A percentile compares a stretch with the other conserved stretches of the same genome.
These are phyloP conservation scores for Diarsia rubi DNA, from an alignment of 2,888 invertebrate genomes.

Conservation along the genomic window DNA sequence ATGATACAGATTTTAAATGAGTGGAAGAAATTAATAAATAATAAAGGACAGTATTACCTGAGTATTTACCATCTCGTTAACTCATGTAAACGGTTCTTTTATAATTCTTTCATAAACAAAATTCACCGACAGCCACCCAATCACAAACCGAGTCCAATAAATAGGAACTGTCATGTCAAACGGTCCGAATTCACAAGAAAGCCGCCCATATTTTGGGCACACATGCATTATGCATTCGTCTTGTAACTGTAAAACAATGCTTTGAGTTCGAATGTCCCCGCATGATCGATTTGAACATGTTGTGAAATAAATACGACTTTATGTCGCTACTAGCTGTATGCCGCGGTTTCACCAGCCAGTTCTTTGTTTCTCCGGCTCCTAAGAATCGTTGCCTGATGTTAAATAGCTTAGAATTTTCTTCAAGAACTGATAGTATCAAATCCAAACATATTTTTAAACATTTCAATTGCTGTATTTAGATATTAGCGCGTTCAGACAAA, in stretches of 20 bases:
- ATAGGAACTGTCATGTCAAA: constrained; percentile 44
- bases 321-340: constrained; percentile 8
- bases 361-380: neutral
- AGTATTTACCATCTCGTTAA: no score
- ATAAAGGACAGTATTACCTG: no score
- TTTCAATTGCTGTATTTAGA: neutral
- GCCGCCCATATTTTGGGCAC: constrained; percentile 68
- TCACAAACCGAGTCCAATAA: constrained; percentile 4
- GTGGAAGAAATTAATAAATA: no score
- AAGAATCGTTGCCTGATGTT: neutral
- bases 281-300: constrained; percentile 63
- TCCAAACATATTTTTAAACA: neutral
- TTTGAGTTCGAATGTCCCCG: constrained; percentile 61
- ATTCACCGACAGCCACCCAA: neutral
- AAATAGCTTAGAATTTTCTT: neutral
- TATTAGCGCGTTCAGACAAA: neutral
- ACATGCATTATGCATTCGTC: constrained; percentile 76
- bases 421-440: neutral
- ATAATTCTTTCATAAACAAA: no score
- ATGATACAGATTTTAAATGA: no score
- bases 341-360: neutral
- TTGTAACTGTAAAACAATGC: constrained; percentile 76
- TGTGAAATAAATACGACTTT: constrained; percentile 52
- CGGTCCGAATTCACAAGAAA: constrained; percentile 36
- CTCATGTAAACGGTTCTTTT: no score